A percentile compares a stretch with the other conserved stretches of the same genome.
Evolutionary conservation across 2,888 invertebrate species (phyloP).

Genomic region (Epirrita christyi): DNA sequence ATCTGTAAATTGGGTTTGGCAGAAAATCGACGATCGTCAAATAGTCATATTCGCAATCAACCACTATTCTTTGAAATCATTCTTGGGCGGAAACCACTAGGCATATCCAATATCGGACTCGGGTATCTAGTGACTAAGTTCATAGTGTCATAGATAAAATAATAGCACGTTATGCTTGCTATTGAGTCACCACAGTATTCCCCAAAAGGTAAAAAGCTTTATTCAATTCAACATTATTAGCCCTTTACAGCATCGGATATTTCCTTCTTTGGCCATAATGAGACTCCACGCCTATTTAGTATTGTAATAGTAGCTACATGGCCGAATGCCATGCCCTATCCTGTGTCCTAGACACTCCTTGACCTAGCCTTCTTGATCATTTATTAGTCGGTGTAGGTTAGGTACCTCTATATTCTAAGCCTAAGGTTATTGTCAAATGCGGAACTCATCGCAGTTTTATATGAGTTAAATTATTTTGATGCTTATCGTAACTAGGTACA

Average conservation of each 20-base stretch:
- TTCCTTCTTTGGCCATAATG: conserved; percentile 32
- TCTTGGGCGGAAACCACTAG: background rate
- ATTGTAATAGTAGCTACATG: conserved; percentile 26
- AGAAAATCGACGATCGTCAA: too few species aligned
- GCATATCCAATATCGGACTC: conserved; percentile 10
- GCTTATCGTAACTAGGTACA: too few species aligned
- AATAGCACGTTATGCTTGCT: background rate
- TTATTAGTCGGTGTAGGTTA: background rate
- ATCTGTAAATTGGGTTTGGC: too few species aligned
- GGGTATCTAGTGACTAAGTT: conserved; percentile 5
- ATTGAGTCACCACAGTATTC: conserved; percentile 18
- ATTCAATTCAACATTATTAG: conserved; percentile 25
- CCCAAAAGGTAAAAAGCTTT: conserved; percentile 26
- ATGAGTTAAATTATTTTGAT: too few species aligned
- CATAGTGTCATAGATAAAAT: background rate
- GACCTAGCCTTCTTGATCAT: conserved; percentile 25
- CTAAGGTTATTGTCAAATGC: too few species aligned
- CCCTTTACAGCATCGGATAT: conserved; percentile 27
- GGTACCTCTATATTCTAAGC: too few species aligned
- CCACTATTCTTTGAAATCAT: background rate
- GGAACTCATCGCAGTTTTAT: too few species aligned
- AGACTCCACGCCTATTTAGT: conserved; percentile 30
- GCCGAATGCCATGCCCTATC: conserved; percentile 31
- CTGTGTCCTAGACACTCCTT: conserved; percentile 37
- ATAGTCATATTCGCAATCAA: too few species aligned